Evolutionary conservation across 2,797 vertebrate genomes (phyloP).

Genomic region (Mastacembelus armatus): DNA sequence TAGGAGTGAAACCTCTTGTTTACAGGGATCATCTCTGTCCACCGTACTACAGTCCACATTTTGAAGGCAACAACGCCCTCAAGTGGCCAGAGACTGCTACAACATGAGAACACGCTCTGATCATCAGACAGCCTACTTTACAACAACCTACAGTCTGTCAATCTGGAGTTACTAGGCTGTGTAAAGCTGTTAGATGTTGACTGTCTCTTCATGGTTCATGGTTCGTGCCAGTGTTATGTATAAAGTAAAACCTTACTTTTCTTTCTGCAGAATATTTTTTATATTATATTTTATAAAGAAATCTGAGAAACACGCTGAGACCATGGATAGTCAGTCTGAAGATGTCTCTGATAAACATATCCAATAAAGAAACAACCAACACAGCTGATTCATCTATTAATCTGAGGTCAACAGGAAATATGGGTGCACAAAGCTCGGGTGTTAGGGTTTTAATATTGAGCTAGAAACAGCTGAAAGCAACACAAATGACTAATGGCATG

Average conservation of each 20-base stretch:
- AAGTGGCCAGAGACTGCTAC: constrained; percentile 55
- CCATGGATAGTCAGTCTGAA: background rate
- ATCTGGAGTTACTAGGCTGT: background rate
- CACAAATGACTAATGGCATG: constrained; percentile 8
- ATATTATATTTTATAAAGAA: background rate
- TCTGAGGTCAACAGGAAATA: background rate
- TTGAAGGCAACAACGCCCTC: constrained; percentile 58
- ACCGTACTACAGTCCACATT: background rate
- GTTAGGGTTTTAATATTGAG: constrained; percentile 1
- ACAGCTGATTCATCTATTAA: background rate
- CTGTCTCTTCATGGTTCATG: too few species aligned
- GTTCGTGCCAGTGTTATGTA: too few species aligned
- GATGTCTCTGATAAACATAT: background rate
- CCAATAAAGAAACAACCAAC: background rate
- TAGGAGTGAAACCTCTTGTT: constrained; percentile 5
- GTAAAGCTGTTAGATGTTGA: too few species aligned
- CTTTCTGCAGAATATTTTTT: background rate
- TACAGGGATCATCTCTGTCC: background rate
- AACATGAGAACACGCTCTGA: background rate
- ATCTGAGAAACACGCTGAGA: background rate
- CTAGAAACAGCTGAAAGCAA: background rate
- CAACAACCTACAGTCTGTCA: background rate
- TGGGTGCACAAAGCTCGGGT: background rate
- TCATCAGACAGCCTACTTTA: background rate
- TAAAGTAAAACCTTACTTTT: background rate